Conservation (phyloP, 1,140 invertebrate species). For the Adoxophyes honmai region DNA sequence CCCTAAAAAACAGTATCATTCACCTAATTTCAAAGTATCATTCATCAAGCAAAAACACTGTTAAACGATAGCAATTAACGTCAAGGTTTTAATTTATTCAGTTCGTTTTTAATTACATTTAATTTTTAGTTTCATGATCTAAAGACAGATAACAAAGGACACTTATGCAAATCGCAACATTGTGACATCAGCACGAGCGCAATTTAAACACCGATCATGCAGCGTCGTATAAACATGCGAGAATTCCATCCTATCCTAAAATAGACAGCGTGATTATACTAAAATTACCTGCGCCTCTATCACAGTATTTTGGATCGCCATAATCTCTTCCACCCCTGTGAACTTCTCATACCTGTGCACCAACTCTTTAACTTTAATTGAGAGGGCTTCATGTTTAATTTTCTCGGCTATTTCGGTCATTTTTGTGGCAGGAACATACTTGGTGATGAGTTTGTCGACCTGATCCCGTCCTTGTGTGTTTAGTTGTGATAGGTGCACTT, state of each 20-base stretch:
- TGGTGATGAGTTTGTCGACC: conserved; percentile 57
- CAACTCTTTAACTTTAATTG: conserved; percentile 52
- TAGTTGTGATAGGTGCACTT: conserved; percentile 47
- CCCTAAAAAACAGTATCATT: too few relatives aligned
- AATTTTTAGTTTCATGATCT: too few relatives aligned
- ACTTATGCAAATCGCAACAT: too few relatives aligned
- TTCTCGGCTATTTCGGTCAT: conserved; percentile 58
- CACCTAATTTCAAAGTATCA: too few relatives aligned
- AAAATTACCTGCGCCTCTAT: conserved; percentile 65
- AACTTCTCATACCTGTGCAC: conserved; percentile 72
- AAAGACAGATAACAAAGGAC: too few relatives aligned
- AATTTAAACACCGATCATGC: conserved; percentile 1
- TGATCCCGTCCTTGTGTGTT: conserved; percentile 43
- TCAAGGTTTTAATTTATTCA: too few relatives aligned
- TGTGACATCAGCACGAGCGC: background rate
- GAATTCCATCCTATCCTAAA: conserved; percentile 10
- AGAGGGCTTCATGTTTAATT: conserved; percentile 52
- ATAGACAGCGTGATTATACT: conserved; percentile 11
- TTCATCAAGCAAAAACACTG: too few relatives aligned
- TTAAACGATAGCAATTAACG: too few relatives aligned
- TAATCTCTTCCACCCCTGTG: conserved; percentile 72
- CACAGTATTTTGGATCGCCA: conserved; percentile 71
- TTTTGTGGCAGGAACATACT: conserved; percentile 53
- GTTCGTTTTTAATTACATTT: too few relatives aligned
- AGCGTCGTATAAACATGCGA: conserved; percentile 11